Percentiles rank a stretch among this genome's conserved stretches.
phyloP scores from a whole-genome alignment of 2,888 invertebrate genomes.

The Tridacna gigas region DNA sequence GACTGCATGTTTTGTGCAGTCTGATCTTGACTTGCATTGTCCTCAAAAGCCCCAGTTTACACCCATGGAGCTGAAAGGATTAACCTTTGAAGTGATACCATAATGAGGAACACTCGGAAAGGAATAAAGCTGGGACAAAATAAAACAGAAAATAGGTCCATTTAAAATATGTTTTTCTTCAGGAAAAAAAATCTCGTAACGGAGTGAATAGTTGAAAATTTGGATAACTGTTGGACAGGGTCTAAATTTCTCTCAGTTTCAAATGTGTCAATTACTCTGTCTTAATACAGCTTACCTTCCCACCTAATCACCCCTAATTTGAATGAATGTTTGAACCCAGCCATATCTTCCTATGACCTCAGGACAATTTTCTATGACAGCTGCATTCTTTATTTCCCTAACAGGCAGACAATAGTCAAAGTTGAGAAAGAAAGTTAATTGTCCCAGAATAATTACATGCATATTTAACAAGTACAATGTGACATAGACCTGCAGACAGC shows the following conservation, averaged over 20 bases:
- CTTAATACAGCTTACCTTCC: conserved; percentile 18
- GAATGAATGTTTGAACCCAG: conserved; percentile 5
- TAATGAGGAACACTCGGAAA: too few relatives aligned
- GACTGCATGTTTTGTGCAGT: too few relatives aligned
- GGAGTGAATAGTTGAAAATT: too few relatives aligned
- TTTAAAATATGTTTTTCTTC: too few relatives aligned
- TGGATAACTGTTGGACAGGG: background rate
- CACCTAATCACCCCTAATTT: conserved; percentile 17
- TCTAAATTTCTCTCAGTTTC: background rate
- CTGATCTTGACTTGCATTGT: too few relatives aligned
- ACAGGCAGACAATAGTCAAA: background rate
- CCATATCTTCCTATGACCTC: conserved; percentile 8
- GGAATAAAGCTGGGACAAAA: too few relatives aligned
- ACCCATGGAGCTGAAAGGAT: too few relatives aligned
- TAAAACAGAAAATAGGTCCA: too few relatives aligned
- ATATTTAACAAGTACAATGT: background rate
- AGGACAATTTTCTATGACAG: conserved; percentile 12
- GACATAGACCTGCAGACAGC: background rate
- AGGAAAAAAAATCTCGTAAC: too few relatives aligned
- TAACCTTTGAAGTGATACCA: too few relatives aligned
- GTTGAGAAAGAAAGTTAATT: conserved; percentile 3
- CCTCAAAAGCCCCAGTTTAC: too few relatives aligned
- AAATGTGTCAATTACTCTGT: conserved; percentile 11
- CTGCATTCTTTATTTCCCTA: conserved; percentile 5
- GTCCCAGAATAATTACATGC: background rate